Base-by-base conservation (phyloP, 2,888 invertebrate species). In the Vanessa cardui region DNA sequence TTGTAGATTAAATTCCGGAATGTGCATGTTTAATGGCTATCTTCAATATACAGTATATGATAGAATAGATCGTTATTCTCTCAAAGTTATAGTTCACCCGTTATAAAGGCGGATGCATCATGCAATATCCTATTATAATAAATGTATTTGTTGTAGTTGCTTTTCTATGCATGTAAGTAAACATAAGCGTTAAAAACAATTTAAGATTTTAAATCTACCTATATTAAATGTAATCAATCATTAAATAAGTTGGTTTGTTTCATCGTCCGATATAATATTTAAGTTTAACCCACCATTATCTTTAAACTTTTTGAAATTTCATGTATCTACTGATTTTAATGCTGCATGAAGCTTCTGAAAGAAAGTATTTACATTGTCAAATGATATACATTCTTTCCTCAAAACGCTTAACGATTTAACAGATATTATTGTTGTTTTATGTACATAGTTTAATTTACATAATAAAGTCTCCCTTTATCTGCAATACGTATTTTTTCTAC, bases 1-100 rank as follows among this genome's bases (percentile, higher is more conserved):
- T 70, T 50, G 73, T 81, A 81, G 78, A 73, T 74, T 60, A 64
- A 69, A 63, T 72, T 71, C 71, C 62, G 74, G 80, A 80, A 80
- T 79, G 78, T 74, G 81, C 81, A 81, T 81, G 80, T 47, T 60
- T 64, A 56, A 8, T 18, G 56, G 39, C 26, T 69, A 52, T 44
- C 21, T 61, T 62, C 31, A 65, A 56, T 52, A 31, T 44, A n/a
- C 58, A 62, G 9, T 39, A 39, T 39, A 9, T 12, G 3, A 39
- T 39, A 39, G 12, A 12, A 12, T 39, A 39, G 39, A 39, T 39
- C 50, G 21, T 50, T 39, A 47, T 33, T 46, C 31, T 12, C 39
- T 39, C 12, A 39, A 39, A 39, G 39, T 31, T 47, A 12, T 60
- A 21, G 31, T 58, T 7, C 20, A 21, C 16, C 44, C 8, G 12